Conservation (phyloP, 2,113 vertebrate species). For the Pelecanoides urinatrix region DNA sequence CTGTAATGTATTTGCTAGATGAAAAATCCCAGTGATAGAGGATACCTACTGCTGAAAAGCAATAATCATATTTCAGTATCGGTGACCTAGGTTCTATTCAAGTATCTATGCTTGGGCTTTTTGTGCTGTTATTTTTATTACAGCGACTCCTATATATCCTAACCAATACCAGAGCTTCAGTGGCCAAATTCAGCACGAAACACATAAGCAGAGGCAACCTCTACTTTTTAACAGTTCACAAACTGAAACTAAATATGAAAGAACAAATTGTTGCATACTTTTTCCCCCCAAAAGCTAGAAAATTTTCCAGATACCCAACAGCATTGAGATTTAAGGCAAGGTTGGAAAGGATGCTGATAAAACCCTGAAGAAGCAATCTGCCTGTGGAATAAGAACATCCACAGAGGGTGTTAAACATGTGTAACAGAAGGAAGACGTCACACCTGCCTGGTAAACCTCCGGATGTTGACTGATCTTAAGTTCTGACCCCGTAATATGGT, state of each 20-base stretch:
- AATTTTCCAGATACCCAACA: background rate
- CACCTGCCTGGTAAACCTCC: background rate
- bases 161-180: background rate
- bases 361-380: background rate
- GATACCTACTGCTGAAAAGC: background rate
- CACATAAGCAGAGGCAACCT: background rate
- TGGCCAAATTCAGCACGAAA: background rate
- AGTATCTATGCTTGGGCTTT: background rate
- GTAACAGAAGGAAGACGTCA: background rate
- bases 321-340: background rate
- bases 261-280: background rate
- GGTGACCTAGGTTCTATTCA: background rate
- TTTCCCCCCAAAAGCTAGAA: background rate
- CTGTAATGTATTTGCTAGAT: background rate
- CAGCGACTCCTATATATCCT: background rate
- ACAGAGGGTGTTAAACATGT: rapidly evolving
- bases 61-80: background rate
- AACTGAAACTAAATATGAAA: background rate
- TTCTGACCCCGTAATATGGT: background rate
- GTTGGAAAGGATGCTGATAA: background rate
- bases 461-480: background rate
- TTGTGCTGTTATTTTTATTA: background rate
- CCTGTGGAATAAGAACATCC: background rate
- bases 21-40: background rate
- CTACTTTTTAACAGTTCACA: background rate